Base-by-base conservation (phyloP, 2,888 invertebrate species). In the Dolichopus griseipennis region DNA sequence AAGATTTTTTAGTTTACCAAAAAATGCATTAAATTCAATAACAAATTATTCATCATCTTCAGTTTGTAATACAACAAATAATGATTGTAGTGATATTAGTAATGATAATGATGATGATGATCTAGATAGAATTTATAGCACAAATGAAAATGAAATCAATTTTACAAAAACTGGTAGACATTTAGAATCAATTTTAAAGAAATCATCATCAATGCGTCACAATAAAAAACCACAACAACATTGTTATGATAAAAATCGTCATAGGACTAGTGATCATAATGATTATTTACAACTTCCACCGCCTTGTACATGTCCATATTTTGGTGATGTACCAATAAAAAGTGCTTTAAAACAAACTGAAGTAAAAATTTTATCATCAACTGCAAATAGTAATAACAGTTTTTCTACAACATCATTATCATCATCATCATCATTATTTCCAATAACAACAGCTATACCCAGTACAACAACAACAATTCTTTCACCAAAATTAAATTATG, bases 241-340 rank as follows among this genome's bases (percentile, higher is more conserved):
- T 22, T 69, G 83, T 64, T 65, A 67, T 83, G 83, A 75, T 83
- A 82, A 21, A 84, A 81, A 77, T 65, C 77, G 72, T 72, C 75
- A 75, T 68, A 76, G 76, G 71, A 75, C 66, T 67, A n/a, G n/a
- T n/a, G 83, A 37, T 22, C 61, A 83, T 69, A 82, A 83, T 70
- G 73, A 73, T 62, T 80, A 77, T 63, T 78, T 87, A 33, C 83
- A 86, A 10, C 76, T 91, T 61, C 90, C 91, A 5, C 89, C 90
- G 0, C 90, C 91, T 0, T 92, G 91, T 77, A 90, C 91, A 0
- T 91, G 92, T 75, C 91, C 91, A 0, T 92, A 92, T 74, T 91
- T 92, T 75, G 91, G 92, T 0, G 86, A 89, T 71, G 86, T 87
- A 2, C 85, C 87, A 22, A 73, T 73, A 82, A 79, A 71, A 79